Evolutionary conservation across 2,797 vertebrate genomes (phyloP).

Genomic region (Lemur catta): DNA sequence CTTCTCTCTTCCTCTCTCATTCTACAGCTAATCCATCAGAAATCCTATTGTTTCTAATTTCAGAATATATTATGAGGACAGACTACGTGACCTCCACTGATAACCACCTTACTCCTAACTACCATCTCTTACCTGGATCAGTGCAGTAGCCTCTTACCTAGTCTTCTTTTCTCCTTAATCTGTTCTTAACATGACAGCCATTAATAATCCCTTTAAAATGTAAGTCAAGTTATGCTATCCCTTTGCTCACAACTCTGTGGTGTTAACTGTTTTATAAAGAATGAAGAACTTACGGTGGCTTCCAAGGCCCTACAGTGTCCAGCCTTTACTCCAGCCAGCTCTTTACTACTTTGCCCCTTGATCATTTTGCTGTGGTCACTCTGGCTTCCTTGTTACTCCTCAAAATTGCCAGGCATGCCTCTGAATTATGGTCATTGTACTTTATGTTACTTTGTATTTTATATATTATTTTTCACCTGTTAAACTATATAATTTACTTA

Average conservation of each 20-base stretch:
- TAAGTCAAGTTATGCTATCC: neutral
- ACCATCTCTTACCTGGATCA: neutral
- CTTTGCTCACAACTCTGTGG: neutral
- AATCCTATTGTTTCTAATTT: neutral
- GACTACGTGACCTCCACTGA: neutral
- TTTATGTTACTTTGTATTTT: neutral
- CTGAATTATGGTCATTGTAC: neutral
- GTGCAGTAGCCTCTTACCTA: neutral
- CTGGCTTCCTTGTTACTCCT: neutral
- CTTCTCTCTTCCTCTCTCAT: neutral
- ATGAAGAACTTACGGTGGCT: neutral
- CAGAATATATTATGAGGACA: neutral
- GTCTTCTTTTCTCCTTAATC: neutral
- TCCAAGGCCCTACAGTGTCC: neutral
- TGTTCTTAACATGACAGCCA: neutral
- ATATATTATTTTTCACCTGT: neutral
- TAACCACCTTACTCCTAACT: neutral
- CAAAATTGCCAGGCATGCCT: neutral
- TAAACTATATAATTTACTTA: slow-evolving; percentile 12
- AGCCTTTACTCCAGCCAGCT: too few relatives aligned
- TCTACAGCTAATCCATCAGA: neutral
- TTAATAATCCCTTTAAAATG: neutral
- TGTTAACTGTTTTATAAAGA: neutral
- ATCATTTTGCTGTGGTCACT: neutral
- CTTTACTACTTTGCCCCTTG: neutral